phyloP scores from a whole-genome alignment of 2,113 vertebrate genomes.

The Oryzias woworae region DNA sequence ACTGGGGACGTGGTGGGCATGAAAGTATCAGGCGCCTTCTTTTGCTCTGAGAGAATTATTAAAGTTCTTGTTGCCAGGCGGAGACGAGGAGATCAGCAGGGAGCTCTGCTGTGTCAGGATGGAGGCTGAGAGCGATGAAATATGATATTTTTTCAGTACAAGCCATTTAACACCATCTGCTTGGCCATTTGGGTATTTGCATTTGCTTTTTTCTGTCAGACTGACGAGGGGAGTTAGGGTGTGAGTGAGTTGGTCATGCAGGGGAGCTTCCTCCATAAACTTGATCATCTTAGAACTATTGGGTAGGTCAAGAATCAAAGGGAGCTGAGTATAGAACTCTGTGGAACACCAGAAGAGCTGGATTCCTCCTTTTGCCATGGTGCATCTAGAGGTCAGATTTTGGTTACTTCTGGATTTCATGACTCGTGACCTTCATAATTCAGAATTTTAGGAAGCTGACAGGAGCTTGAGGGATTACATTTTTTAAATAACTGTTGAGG shows the following conservation, averaged over 20 bases:
- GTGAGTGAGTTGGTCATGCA: constrained; percentile 21
- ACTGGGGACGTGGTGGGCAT: constrained; percentile 43
- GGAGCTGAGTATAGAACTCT: too few relatives aligned
- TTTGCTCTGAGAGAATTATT: constrained; percentile 65
- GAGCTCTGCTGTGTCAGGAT: constrained; percentile 28
- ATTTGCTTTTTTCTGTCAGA: constrained; percentile 12
- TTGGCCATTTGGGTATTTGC: constrained; percentile 44
- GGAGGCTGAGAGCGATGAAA: constrained; percentile 14
- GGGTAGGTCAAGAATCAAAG: too few relatives aligned
- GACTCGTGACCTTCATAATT: too few relatives aligned
- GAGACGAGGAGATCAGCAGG: constrained; percentile 51
- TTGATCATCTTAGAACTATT: too few relatives aligned
- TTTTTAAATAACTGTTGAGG: too few relatives aligned
- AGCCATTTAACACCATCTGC: constrained; percentile 44
- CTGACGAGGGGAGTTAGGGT: constrained; percentile 26
- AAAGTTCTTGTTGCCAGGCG: constrained; percentile 52
- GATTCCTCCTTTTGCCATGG: too few relatives aligned
- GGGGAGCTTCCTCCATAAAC: not conserved
- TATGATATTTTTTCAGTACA: constrained; percentile 30
- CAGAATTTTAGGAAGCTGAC: too few relatives aligned
- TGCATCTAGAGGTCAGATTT: too few relatives aligned
- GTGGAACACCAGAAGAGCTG: too few relatives aligned
- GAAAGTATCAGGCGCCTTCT: constrained; percentile 49
- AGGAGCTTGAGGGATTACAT: too few relatives aligned
- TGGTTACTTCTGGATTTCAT: too few relatives aligned